A percentile compares a stretch with the other conserved stretches of the same genome.
Conservation (phyloP, 2,797 vertebrate species). For the Holocentrus rufus region DNA sequence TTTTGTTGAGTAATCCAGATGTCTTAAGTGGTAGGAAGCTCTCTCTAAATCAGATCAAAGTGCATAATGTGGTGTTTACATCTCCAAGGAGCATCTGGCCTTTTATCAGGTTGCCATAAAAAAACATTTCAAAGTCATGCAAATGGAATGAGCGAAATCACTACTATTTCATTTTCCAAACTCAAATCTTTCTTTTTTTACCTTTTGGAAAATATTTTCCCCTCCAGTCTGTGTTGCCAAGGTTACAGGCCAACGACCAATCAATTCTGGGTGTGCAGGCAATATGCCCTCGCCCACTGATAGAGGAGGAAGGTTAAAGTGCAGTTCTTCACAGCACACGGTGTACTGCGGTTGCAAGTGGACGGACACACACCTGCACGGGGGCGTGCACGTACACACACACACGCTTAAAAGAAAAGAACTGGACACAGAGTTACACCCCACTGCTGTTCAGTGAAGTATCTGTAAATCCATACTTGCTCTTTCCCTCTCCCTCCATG, state of each 20-base stretch:
- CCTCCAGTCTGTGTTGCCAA: slow-evolving; percentile 65
- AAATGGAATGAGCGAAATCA: slow-evolving; percentile 22
- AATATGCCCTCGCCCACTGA: slow-evolving; percentile 45
- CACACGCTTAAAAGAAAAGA: slow-evolving; percentile 6
- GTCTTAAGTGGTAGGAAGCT: neutral
- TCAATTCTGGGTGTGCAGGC: slow-evolving; percentile 60
- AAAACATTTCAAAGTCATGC: slow-evolving; percentile 48
- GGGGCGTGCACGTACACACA: slow-evolving; percentile 7
- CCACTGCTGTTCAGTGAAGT: slow-evolving; percentile 44
- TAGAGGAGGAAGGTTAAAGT: slow-evolving; percentile 57
- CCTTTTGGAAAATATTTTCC: slow-evolving; percentile 26
- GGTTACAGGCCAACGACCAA: slow-evolving; percentile 73
- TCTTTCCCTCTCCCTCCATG: slow-evolving; percentile 24
- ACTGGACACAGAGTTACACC: slow-evolving; percentile 20
- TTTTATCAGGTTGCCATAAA: slow-evolving; percentile 41
- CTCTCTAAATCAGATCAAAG: slow-evolving; percentile 28
- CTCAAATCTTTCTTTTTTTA: slow-evolving; percentile 22
- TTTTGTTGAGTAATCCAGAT: slow-evolving; percentile 17
- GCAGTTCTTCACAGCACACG: slow-evolving; percentile 34
- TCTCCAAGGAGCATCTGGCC: slow-evolving; percentile 27
- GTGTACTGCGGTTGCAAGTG: slow-evolving; percentile 2
- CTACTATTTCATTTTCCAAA: slow-evolving; percentile 44
- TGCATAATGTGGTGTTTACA: slow-evolving; percentile 11
- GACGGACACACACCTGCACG: neutral
- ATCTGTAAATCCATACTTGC: slow-evolving; percentile 36